phyloP scores from a whole-genome alignment of 2,888 invertebrate genomes.

The Augochlorella aurata region DNA sequence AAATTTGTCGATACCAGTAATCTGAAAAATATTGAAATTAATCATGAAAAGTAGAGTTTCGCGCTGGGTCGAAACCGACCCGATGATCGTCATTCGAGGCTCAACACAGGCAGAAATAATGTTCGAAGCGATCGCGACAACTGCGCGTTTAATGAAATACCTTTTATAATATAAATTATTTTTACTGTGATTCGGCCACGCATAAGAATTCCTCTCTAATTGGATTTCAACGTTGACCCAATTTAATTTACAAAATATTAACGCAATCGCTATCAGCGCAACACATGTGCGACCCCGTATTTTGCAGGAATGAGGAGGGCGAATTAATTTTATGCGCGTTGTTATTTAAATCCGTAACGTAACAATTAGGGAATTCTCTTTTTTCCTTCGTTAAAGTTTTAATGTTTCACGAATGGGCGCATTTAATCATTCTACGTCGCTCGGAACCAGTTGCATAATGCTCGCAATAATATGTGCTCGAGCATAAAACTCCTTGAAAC shows the following conservation, averaged over 20 bases:
- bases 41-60: not conserved
- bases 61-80: not conserved
- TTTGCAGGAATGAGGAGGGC: not conserved
- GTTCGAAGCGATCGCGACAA: not conserved
- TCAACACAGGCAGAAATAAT: not conserved
- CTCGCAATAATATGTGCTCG: no score
- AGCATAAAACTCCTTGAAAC: no score
- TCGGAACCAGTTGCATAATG: not conserved
- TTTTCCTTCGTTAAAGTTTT: not conserved
- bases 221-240: constrained; percentile 6
- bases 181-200: not conserved
- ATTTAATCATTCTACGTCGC: not conserved
- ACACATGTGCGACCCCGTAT: not conserved
- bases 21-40: not conserved
- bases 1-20: no score
- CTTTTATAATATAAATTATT: not conserved
- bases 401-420: not conserved
- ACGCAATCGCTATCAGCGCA: not conserved
- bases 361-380: not conserved
- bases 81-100: not conserved
- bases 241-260: constrained; percentile 7
- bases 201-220: constrained; percentile 1
- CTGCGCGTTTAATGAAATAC: not conserved
- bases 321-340: not conserved
- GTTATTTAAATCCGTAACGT: not conserved